Base-by-base conservation (phyloP, 2,888 invertebrate genomes). In the Acleris cristana region DNA sequence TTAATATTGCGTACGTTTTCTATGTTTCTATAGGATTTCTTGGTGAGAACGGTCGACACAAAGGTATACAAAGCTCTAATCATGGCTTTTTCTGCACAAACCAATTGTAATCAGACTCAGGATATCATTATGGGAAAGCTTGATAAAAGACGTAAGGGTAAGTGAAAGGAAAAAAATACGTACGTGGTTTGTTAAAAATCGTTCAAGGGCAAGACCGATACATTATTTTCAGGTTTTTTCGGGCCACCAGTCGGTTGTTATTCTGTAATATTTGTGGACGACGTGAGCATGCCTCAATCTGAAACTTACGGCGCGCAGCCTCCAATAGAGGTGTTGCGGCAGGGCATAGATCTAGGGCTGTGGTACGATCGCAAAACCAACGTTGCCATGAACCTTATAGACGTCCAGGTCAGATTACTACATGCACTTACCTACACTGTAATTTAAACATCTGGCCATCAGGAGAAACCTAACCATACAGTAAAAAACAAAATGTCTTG, bases 301-400 rank as follows among this genome's bases (percentile, higher is more conserved):
- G 98, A 98, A 87, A 94, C 95, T 2, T 98, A 97, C 79, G 99
- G 98, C 0, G 98, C 98, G 0, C 98, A 99, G 84, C 98, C 99
- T 0, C 98, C 99, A 0, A 97, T 99, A 65, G 99, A 99, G 84
- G 92, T 99, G 52, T 86, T 99, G 26, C 93, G 99, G 23, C 98
- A 98, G 89, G 96, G 96, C 94, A 94, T 98, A 53, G 99, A 99
- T 86, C 97, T 98, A 74, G 95, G 95, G 73, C 96, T 96, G 79
- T 99, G 98, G 98, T 96, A 96, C 82, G 98, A 99, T 81, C 94
- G 95, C 52, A 97, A 97, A 84, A 96, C 96, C 70, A 95, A 96
- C 61, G 89, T 95, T 0, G 95, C 97, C 1, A 94, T 98, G 88
- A 95, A 96, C 79, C 89, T 98, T 2, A 95, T 96, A 64, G 98